Conservation (phyloP, 2,888 invertebrate genomes). For the Alentia gelatinosa region DNA sequence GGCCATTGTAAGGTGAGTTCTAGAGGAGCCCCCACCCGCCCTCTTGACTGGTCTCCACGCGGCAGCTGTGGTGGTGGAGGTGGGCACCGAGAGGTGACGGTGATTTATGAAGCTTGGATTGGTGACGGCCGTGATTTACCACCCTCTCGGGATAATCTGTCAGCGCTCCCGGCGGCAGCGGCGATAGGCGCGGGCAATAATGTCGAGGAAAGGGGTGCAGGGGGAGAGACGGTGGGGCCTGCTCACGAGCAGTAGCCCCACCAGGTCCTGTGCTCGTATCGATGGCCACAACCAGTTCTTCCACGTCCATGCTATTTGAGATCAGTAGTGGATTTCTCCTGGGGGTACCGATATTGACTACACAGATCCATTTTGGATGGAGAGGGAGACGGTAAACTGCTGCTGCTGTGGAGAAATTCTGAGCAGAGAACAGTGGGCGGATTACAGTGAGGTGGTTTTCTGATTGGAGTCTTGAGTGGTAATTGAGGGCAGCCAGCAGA, state of each 20-base stretch:
- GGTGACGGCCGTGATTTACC: constrained; percentile 20
- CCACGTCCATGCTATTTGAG: background rate
- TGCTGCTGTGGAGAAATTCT: no score
- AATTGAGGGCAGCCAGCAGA: no score
- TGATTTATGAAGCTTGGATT: constrained; percentile 32
- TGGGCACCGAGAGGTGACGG: background rate
- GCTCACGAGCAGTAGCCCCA: no score
- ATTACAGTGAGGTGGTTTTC: no score
- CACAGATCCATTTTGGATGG: no score
- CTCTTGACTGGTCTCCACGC: background rate
- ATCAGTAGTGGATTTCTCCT: background rate
- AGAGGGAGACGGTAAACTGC: no score
- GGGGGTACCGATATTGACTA: no score
- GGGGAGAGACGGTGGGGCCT: no score
- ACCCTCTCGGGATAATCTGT: background rate
- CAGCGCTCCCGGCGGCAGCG: background rate
- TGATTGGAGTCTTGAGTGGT: no score
- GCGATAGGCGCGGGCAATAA: background rate
- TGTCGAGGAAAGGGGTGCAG: background rate
- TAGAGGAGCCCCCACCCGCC: background rate
- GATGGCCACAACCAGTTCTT: background rate
- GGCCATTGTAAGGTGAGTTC: background rate
- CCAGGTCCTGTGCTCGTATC: background rate
- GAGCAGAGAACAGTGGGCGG: no score
- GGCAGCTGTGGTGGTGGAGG: constrained; percentile 29